These are phyloP conservation scores for Rhabditoides inermis DNA, from an alignment of 2,888 invertebrate genomes.

Conservation along the genomic window DNA sequence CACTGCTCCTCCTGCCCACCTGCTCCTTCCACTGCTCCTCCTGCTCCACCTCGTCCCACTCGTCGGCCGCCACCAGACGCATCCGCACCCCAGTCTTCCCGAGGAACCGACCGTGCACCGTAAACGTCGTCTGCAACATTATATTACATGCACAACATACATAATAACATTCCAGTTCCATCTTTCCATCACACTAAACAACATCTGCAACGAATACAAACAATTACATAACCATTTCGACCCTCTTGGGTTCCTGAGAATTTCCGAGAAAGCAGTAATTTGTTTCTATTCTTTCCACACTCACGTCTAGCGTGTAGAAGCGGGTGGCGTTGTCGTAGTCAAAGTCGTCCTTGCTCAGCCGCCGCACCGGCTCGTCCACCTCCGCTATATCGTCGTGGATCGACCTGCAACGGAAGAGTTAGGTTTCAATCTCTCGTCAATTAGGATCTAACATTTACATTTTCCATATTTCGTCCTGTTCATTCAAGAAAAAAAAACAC, in stretches of 20 bases:
- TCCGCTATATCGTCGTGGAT: too few species aligned
- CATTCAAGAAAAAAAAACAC: too few species aligned
- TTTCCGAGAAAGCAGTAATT: neutral
- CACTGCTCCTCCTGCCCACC: conserved; percentile 2
- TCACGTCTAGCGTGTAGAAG: neutral
- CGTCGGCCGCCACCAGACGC: conserved; percentile 12
- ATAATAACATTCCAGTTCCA: too few species aligned
- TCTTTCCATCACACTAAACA: too few species aligned
- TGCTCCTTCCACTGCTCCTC: conserved; percentile 15
- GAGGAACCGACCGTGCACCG: conserved; percentile 24
- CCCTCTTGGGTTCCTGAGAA: neutral
- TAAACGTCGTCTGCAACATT: conserved; percentile 22
- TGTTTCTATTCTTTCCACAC: neutral
- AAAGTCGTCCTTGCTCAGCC: neutral
- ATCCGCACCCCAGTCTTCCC: conserved; percentile 33
- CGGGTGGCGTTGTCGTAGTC: neutral
- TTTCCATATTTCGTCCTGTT: too few species aligned
- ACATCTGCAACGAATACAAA: neutral
- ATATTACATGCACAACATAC: too few species aligned
- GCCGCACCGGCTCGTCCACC: too few species aligned
- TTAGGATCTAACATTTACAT: too few species aligned
- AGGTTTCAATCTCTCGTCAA: too few species aligned
- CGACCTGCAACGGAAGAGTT: too few species aligned
- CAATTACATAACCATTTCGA: neutral
- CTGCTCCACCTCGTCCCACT: conserved; percentile 13